Evolutionary conservation across 2,797 vertebrate species (phyloP).

Genomic region (Characodon lateralis): DNA sequence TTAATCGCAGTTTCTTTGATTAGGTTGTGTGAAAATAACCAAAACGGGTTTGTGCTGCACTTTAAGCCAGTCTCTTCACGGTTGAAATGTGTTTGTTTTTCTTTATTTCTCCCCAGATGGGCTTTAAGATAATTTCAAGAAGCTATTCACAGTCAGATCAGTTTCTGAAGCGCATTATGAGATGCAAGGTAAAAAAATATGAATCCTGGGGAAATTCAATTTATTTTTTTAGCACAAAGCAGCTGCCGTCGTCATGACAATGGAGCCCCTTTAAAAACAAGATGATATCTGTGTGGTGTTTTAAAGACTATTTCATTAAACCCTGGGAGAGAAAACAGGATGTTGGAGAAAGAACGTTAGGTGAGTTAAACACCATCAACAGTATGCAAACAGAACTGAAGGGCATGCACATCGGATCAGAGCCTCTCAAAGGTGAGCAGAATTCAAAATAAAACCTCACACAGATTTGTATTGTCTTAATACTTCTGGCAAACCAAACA

Average conservation of each 20-base stretch:
- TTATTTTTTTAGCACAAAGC: constrained; percentile 37
- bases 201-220: constrained; percentile 11
- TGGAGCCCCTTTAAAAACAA: constrained; percentile 49
- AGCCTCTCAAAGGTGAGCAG: background rate
- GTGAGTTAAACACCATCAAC: background rate
- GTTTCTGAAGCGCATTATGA: constrained; percentile 16
- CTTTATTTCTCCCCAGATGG: background rate
- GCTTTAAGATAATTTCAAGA: constrained; percentile 20
- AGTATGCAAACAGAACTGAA: background rate
- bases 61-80: background rate
- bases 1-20: constrained; percentile 21
- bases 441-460: background rate
- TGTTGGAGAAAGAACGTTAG: background rate
- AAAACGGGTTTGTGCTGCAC: background rate
- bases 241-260: constrained; percentile 70
- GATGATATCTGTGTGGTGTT: constrained; percentile 21
- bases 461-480: background rate
- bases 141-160: constrained; percentile 10
- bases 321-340: constrained; percentile 1
- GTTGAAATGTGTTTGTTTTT: background rate
- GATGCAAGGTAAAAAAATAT: constrained; percentile 16
- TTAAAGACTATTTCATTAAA: constrained; percentile 34
- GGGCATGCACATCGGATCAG: background rate
- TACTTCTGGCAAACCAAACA: background rate
- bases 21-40: constrained; percentile 10